Base-by-base conservation (phyloP, 2,113 vertebrate species). In the Heterochromis multidens region DNA sequence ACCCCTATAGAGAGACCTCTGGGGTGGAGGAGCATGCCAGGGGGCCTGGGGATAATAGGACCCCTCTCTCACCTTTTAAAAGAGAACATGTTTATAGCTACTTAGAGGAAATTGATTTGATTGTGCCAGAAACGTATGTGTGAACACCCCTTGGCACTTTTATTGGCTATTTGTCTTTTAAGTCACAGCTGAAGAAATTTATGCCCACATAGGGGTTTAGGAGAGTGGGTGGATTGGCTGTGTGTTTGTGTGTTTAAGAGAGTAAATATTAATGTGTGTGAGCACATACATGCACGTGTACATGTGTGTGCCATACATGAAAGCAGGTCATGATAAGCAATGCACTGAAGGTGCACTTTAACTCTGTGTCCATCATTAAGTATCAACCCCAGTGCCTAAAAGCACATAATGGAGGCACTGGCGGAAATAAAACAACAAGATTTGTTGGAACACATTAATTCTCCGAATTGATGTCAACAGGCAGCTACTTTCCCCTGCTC, bases 21-120 rank as follows among this genome's bases (percentile, higher is more conserved):
- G 85, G 96, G 97, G 95, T 95, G 96, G 95, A 95, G 96, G 95
- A 95, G 94, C 95, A 94, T 89, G 84, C 90, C 87, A 95, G 92
- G 95, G 95, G 93, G 88, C 94, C 93, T 84, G 79, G 91, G 93
- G 95, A 97, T 97, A 98, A 97, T 97, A 96, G 96, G 96, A 82
- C 95, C 96, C 94, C 89, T 95, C 95, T 95, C 96, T 95, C 95
- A 96, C 96, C 97, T 97, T 97, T 97, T 97, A 97, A 97, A 97
- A 97, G 97, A 96, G 97, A 98, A 97, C 97, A 98, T 97, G 97
- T 99, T 99, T 98, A 99, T 98, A 97, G 96, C 97, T 98, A 97
- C 97, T 99, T 98, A 98, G 96, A 97, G 96, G 96, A 97, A 98
- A 99, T 98, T 98, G 98, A 99, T 99, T 97, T 98, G 97, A 98